Evolutionary conservation across 2,113 vertebrate genomes (phyloP).

Genomic region (Amia ocellicauda): DNA sequence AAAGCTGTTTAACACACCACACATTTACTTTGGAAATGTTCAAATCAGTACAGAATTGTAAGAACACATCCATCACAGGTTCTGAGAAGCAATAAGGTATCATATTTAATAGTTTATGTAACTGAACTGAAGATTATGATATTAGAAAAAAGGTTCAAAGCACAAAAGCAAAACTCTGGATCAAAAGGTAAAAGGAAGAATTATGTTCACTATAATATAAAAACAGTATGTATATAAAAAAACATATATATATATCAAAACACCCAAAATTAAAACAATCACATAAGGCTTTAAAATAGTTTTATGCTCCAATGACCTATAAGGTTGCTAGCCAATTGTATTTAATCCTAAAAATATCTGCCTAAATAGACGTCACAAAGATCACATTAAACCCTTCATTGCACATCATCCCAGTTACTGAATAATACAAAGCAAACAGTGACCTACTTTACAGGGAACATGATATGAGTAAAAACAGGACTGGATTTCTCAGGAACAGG

Average conservation of each 20-base stretch:
- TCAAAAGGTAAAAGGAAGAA: too few species aligned
- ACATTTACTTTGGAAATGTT: too few species aligned
- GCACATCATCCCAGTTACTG: conserved; percentile 76
- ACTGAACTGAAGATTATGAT: neutral
- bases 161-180: too few species aligned
- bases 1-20: too few species aligned
- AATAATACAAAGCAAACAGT: conserved; percentile 92
- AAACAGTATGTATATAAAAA: too few species aligned
- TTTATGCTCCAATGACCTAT: conserved; percentile 25
- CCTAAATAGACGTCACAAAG: conserved; percentile 52
- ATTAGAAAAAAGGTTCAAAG: neutral
- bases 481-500: conserved; percentile 50
- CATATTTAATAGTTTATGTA: too few species aligned
- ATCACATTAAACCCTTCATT: conserved; percentile 51
- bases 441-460: conserved; percentile 92
- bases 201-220: too few species aligned
- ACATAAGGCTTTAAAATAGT: neutral
- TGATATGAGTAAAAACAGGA: conserved; percentile 75
- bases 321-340: conserved; percentile 40
- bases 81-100: too few species aligned
- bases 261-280: too few species aligned
- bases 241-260: too few species aligned
- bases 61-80: too few species aligned
- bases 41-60: too few species aligned
- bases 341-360: conserved; percentile 36